phyloP scores from a whole-genome alignment of 2,797 vertebrate species.

The Onychomys torridus region DNA sequence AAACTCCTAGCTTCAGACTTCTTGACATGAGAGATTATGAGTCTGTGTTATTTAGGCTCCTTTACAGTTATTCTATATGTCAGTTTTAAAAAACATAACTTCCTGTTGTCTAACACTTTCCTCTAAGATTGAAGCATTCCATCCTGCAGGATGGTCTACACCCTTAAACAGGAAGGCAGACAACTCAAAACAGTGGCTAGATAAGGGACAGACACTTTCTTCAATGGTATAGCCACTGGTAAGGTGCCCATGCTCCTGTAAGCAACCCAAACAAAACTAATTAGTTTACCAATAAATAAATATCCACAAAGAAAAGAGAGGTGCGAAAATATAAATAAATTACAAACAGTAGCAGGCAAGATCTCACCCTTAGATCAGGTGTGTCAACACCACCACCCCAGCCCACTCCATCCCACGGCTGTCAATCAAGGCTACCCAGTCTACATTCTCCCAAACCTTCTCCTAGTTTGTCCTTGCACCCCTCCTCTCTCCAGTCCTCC shows the following conservation, averaged over 20 bases:
- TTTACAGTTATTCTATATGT: background rate
- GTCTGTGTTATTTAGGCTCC: background rate
- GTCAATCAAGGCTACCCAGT: background rate
- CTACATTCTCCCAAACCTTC: conserved; percentile 20
- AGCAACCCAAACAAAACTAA: background rate
- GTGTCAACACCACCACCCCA: background rate
- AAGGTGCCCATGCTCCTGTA: background rate
- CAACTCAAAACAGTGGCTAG: background rate
- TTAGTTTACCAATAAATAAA: background rate
- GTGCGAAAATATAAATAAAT: background rate
- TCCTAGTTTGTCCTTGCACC: background rate
- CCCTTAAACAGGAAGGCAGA: background rate
- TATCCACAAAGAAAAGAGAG: background rate
- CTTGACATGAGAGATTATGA: conserved; percentile 25
- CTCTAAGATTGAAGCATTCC: background rate
- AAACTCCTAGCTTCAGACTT: conserved; percentile 44
- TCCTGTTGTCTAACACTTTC: background rate
- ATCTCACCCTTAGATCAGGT: background rate
- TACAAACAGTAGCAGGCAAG: background rate
- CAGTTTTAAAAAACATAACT: conserved; percentile 24
- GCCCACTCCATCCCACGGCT: background rate
- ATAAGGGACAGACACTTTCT: background rate
- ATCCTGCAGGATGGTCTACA: background rate
- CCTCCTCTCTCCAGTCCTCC: background rate
- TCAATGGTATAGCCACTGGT: background rate